These are phyloP conservation scores for Acronicta alni DNA, from an alignment of 2,888 invertebrate species.

Conservation along the genomic window DNA sequence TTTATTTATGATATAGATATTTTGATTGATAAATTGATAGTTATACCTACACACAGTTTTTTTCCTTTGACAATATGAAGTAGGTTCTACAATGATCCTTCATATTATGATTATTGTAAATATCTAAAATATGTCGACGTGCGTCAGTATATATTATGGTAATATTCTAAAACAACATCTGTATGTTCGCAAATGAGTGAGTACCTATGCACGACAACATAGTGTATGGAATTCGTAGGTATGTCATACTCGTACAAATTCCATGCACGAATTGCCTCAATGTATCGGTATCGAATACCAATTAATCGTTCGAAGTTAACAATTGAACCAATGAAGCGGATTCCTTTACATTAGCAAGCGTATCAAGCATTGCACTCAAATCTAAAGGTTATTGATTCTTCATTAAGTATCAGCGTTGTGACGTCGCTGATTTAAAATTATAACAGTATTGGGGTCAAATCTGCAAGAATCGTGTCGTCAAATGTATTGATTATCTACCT, in stretches of 20 bases:
- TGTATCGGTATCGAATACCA: constrained; percentile 5
- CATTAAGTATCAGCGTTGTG: constrained; percentile 12
- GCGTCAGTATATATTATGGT: no score
- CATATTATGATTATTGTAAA: no score
- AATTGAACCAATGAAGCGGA: constrained; percentile 34
- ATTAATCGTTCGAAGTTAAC: constrained; percentile 25
- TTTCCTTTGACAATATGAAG: no score
- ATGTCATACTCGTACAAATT: constrained; percentile 1
- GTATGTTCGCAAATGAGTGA: no score
- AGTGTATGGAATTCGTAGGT: background rate
- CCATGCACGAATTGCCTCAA: constrained; percentile 9
- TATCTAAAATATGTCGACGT: no score
- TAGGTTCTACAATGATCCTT: no score
- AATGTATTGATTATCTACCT: constrained; percentile 13
- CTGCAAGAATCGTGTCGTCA: constrained; percentile 4
- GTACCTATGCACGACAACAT: no score
- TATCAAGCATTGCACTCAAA: constrained; percentile 18
- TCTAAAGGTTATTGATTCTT: constrained; percentile 31
- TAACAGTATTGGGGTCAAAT: constrained; percentile 16
- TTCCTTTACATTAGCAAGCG: constrained; percentile 18
- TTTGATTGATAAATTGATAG: no score
- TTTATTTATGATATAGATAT: no score
- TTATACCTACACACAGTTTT: background rate
- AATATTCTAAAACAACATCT: no score
- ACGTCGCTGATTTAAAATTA: constrained; percentile 41